Base-by-base conservation (phyloP, 92 coral and sea anemone species). In the Ricordea florida region DNA sequence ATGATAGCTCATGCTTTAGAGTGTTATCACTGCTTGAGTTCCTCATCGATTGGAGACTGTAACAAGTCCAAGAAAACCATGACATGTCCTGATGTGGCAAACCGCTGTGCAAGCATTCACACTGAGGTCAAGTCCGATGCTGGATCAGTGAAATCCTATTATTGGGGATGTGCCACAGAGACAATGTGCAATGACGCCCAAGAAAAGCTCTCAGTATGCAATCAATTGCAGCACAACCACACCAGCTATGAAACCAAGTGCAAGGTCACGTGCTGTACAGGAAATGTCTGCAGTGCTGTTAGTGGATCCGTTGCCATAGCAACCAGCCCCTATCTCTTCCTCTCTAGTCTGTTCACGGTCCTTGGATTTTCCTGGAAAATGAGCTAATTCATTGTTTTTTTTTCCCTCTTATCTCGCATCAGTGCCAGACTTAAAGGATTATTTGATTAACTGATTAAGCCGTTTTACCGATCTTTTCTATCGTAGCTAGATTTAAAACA, bases 131-230 rank as follows among this genome's bases (percentile, higher is more conserved):
- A n/a, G 44, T 16, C 77, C 3, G 53, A 41, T 15, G 3, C 25
- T 17, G 63, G 63, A 10, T 41, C 49, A 1, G 6, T 70, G 15
- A 70, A 30, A 70, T 53, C 64, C 66, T 70, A 38, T 31, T 70
- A 26, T 53, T 70, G 56, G 41, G 66, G 77, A 38, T 70, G 77
- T 22, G 77, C 77, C 6, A 70, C 77, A 13, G 15, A 69, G 7
- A 55, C 27, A 42, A 70, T 70, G 77, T 70, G 77, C 55, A 31
- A 56, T 0, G 77, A 70, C 29, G 77, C 77, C 23, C 10, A 42
- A 37, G 66, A 70, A 40, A 18, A 40, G 42, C 62, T 70, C 34
- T 38, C 38, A 55, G 55, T 26, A n/a, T 70, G 77, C 53, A 23
- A 38, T 20, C 28, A 55, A 3, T 26, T 55, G 14, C n/a, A n/a